Evolutionary conservation across 2,888 invertebrate genomes (phyloP).

Genomic region (Diadromus collaris): DNA sequence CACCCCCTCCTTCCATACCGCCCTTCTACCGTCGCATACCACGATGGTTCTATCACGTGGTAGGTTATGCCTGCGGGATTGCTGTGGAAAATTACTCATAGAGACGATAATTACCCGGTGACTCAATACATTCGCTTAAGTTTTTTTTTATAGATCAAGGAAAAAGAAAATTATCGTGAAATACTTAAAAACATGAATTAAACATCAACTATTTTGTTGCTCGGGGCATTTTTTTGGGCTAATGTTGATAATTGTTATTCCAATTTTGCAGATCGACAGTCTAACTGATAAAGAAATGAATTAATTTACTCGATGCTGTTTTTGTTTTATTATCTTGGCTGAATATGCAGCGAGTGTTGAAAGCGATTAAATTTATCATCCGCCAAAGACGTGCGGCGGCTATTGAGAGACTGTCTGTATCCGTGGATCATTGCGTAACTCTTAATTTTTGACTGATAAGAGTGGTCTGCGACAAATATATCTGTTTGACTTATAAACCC

Average conservation of each 20-base stretch:
- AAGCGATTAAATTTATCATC: neutral
- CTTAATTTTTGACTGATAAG: conserved; percentile 53
- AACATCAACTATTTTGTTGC: neutral
- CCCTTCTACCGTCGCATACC: neutral
- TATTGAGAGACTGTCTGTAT: neutral
- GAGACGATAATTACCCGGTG: neutral
- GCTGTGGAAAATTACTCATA: neutral
- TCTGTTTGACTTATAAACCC: conserved; percentile 32
- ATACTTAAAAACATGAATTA: too few relatives aligned
- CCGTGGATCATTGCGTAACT: conserved; percentile 20
- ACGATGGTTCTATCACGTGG: neutral
- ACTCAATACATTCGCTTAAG: neutral
- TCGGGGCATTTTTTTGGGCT: neutral
- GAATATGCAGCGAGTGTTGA: neutral
- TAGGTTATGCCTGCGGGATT: neutral
- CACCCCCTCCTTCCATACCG: neutral
- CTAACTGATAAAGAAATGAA: neutral
- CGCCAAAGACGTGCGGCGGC: neutral
- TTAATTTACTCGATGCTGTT: neutral
- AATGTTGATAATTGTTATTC: neutral
- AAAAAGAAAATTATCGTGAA: neutral
- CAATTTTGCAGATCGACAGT: neutral
- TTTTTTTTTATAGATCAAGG: neutral
- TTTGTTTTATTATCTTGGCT: neutral
- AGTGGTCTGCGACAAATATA: conserved; percentile 48